Base-by-base conservation (phyloP, 2,797 vertebrate species). In the Bradypus variegatus region DNA sequence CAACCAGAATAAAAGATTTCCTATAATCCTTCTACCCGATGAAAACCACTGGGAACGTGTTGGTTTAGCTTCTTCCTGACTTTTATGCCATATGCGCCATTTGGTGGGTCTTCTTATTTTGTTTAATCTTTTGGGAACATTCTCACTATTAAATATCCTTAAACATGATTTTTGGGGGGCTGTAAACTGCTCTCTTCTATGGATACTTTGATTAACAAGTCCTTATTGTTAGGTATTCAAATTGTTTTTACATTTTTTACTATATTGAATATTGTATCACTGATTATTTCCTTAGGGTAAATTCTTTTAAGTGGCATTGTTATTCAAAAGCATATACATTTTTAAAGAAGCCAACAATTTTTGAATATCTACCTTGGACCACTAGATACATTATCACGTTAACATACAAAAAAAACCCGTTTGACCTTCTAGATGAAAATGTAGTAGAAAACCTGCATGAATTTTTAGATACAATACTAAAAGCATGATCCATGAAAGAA, bases 1-100 rank as follows among this genome's bases (percentile, higher is more conserved):
- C 48, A 92, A 41, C 62, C 60, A 41, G 84, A 70, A 73, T 72
- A 78, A 64, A 83, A 77, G 62, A n/a, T 76, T 90, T 91, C 88
- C 94, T 82, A 55, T 45, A 31, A 60, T 81, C 23, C 91, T n/a
- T 90, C 55, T 31, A 25, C 33, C 23, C 10, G 0, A 0, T 8
- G 50, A 60, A 38, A 80, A 60, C 79, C 38, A 5, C 48, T 2
- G 23, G 36, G 48, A 23, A 25, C 33, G 21, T 85, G 79, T 38
- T 67, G 73, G 70, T 75, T 67, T 41, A 19, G 85, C 6, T 6
- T 58, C 25, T 38, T 45, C 70, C 75, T 38, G 60, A 33, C 4
- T 2, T 31, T 18, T 18, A 11, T 36, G 25, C 62, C 4, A 2
- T 21, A 7, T 45, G 38, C 6, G 6, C 33, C 48, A 1, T 70